Evolutionary conservation across 2,888 invertebrate genomes (phyloP), one percentile per base, ranked within the genome.

Genomic region (Scrobipalpa atriplicella): DNA sequence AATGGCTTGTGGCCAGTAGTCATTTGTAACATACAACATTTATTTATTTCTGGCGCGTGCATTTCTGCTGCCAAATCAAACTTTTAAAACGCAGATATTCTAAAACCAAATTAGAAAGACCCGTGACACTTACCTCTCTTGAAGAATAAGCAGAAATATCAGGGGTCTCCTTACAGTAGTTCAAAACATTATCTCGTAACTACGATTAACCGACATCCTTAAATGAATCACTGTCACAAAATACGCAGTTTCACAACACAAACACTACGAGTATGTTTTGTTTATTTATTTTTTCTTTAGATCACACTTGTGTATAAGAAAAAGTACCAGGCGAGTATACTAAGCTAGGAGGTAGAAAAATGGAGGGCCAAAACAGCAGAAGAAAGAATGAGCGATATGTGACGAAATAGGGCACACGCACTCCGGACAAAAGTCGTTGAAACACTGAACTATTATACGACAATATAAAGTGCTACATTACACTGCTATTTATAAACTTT

Each of bases 391-490:
- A 52, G 10, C 19, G 19, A 21, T 29, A 29, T 19, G 19, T 52
- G 6, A 52, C 19, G 11, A 18, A 52, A 52, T 18, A 52, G 52
- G 19, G 29, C 29, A 52, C 36, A 16, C 58, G 29, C 58, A 58
- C 58, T 38, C 38, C 29, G 58, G 10, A 11, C 58, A 36, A 58
- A 58, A 16, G 58, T 58, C 36, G 58, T 38, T 7, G 16, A n/a
- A 11, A 58, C 58, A 58, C 58, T 58, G 58, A 58, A 58, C 58
- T 36, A 58, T n/a, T 58, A 38, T 8, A 36, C 18, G 16, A 8
- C 38, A 8, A 58, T 16, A 58, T 6, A 38, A 6, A 52, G n/a
- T 29, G 10, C 19, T 61, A 41, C 38, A 38, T 38, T 16, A 11
- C 18, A 39, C 11, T 29, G 13, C 39, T 19, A 38, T 2, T 29